Base-by-base conservation (phyloP, 2,797 vertebrate species). In the Scolopax rusticola region DNA sequence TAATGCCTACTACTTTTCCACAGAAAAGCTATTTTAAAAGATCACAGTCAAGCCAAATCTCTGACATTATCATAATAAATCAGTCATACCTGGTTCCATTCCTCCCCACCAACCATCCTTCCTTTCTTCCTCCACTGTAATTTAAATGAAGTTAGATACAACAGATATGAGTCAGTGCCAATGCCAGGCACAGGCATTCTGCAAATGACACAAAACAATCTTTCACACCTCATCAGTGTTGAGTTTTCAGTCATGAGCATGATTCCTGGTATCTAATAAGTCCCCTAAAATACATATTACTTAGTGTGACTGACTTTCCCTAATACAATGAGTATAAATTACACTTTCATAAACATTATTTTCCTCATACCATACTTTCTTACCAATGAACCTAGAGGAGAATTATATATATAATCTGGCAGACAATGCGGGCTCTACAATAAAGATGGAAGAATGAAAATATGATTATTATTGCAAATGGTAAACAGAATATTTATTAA, bases 401-500 rank as follows among this genome's bases (percentile, higher is more conserved):
- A 79, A 92, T 84, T 89, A 21, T 65, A 64, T 43, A 7, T 93
- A 43, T 82, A 78, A 70, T 76, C 40, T 76, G 59, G 36, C 43
- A 96, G 36, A 91, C 40, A 75, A 94, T 91, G 54, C 47, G 71
- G 20, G 6, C 14, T 89, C 3, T 45, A 30, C 41, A 89, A 65
- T 89, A 86, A 86, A 90, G 84, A 85, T n/a, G 51, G 74, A 95
- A 93, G 68, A 94, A 50, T 64, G 67, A 91, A 96, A 95, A 93
- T 90, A 57, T 48, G 59, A 89, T 93, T 60, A 94, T 43, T 94
- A 84, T 84, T 82, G 20, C 21, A 91, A 93, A 79, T 71, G 47
- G 45, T 95, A 91, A 95, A 88, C 38, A 92, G 28, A 96, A 69
- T 36, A 43, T 83, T 60, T 88, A 95, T 93, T 84, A 95, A 7